Percentiles rank a stretch among this genome's conserved stretches.
These are phyloP conservation scores for Micoletzkya japonica DNA, from an alignment of 2,888 invertebrate genomes.

Conservation along the genomic window DNA sequence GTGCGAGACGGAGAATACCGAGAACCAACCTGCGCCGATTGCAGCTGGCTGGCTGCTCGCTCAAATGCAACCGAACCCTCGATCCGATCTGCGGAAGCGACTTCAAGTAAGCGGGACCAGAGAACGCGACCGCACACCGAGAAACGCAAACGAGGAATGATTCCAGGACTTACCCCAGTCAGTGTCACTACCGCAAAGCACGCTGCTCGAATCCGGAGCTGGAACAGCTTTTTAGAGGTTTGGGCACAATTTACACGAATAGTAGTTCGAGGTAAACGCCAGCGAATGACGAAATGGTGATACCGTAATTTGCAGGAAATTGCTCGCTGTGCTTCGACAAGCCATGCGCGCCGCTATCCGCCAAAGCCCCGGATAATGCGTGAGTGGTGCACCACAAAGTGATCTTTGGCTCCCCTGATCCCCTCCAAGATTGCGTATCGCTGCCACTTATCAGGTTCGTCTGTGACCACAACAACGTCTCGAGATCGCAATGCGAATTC, in stretches of 20 bases:
- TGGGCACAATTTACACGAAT: background rate
- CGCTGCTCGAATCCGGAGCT: background rate
- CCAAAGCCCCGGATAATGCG: background rate
- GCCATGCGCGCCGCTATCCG: background rate
- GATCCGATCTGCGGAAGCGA: background rate
- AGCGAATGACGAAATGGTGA: background rate
- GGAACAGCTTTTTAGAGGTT: background rate
- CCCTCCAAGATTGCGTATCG: background rate
- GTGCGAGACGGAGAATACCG: background rate
- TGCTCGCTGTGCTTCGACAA: background rate
- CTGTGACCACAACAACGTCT: slow-evolving; percentile 4
- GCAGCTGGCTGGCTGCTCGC: background rate
- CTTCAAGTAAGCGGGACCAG: background rate
- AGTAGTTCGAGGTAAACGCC: too few relatives aligned
- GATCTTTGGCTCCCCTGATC: background rate
- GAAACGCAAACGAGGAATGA: background rate
- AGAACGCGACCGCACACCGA: background rate
- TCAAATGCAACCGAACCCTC: background rate
- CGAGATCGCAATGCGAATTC: background rate
- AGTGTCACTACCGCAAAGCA: background rate
- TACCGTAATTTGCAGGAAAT: background rate
- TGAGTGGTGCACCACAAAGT: too few relatives aligned
- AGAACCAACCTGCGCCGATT: background rate
- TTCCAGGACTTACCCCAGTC: background rate
- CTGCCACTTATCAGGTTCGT: background rate